Evolutionary conservation across 2,888 invertebrate genomes (phyloP).

Genomic region (Drosophila gaucha): DNA sequence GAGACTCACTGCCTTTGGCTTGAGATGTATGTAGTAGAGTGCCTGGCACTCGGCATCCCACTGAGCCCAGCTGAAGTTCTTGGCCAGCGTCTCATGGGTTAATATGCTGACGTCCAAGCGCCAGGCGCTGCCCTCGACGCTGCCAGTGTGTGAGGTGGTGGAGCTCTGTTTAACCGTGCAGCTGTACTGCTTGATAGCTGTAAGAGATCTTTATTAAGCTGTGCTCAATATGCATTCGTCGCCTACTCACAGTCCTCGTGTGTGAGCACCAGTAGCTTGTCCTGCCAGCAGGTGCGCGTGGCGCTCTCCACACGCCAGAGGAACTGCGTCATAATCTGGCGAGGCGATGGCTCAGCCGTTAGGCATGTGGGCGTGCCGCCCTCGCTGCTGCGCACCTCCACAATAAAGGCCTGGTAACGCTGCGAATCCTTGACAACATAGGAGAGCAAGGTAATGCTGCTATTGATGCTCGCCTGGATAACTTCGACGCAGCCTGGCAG

Average conservation of each 20-base stretch:
- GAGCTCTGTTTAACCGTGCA: constrained; percentile 82
- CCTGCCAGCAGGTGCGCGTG: constrained; percentile 83
- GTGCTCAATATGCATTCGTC: too few relatives aligned
- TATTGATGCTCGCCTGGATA: constrained; percentile 92
- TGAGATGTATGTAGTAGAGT: constrained; percentile 93
- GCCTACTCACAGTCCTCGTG: constrained; percentile 90
- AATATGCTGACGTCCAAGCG: constrained; percentile 86
- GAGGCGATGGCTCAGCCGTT: constrained; percentile 86
- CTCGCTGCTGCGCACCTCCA: constrained; percentile 85
- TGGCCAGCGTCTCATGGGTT: constrained; percentile 87
- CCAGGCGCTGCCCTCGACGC: constrained; percentile 83
- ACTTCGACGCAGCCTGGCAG: constrained; percentile 88
- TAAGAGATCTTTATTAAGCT: neutral
- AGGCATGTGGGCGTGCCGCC: constrained; percentile 48
- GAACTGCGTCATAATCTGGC: constrained; percentile 93
- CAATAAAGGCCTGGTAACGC: constrained; percentile 88
- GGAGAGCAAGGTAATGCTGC: constrained; percentile 88
- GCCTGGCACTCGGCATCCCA: constrained; percentile 91
- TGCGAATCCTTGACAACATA: constrained; percentile 87
- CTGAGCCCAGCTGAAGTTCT: constrained; percentile 93
- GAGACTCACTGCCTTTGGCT: constrained; percentile 88
- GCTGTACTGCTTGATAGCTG: constrained; percentile 78
- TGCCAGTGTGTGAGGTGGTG: constrained; percentile 47
- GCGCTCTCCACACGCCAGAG: constrained; percentile 82
- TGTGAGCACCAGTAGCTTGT: constrained; percentile 90